A percentile compares a stretch with the other conserved stretches of the same genome.
Conservation (phyloP, 2,888 invertebrate genomes). For the Rhaphigaster nebulosa region DNA sequence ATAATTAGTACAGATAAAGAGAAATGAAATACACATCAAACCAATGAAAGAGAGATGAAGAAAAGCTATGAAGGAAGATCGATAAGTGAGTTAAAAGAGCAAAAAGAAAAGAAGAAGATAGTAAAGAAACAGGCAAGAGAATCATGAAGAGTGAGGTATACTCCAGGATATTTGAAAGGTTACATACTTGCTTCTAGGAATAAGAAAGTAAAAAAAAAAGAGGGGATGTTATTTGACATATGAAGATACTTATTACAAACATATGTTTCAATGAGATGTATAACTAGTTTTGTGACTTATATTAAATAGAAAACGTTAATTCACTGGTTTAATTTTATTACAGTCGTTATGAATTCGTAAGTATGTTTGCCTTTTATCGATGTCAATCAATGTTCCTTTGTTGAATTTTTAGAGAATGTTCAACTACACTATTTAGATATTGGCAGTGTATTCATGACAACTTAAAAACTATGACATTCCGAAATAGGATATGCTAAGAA, state of each 20-base stretch:
- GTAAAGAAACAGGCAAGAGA: not conserved
- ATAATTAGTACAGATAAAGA: not conserved
- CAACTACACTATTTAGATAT: not conserved
- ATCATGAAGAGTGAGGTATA: not conserved
- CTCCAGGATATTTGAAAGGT: not conserved
- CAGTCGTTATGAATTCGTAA: not conserved
- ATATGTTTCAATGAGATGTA: not conserved
- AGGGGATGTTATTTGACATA: not conserved
- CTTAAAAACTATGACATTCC: not conserved
- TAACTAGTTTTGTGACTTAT: not conserved
- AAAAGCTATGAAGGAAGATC: not conserved
- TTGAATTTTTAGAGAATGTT: not conserved
- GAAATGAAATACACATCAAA: not conserved
- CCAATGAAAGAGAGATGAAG: not conserved
- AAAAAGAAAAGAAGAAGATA: not conserved
- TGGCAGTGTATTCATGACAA: not conserved
- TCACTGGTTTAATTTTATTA: not conserved
- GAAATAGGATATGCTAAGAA: no score
- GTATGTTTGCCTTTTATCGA: not conserved
- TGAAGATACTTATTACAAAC: not conserved
- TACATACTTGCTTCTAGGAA: not conserved
- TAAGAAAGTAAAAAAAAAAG: not conserved
- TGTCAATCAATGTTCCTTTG: not conserved
- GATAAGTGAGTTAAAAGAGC: not conserved
- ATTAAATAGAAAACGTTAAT: not conserved